These are phyloP conservation scores for Euplexia lucipara DNA, from an alignment of 2,888 invertebrate genomes.

Conservation along the genomic window DNA sequence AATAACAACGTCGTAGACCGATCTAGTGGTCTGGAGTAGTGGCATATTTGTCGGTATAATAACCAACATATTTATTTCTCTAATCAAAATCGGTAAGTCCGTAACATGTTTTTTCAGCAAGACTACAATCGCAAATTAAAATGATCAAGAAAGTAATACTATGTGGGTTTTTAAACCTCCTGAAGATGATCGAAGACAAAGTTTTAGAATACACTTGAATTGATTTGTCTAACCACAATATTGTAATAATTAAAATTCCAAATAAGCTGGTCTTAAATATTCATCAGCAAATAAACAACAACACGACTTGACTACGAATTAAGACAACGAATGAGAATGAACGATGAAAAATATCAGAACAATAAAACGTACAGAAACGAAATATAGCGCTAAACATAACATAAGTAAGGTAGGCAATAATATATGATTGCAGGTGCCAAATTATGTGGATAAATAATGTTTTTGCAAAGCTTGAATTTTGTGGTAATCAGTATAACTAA, in stretches of 20 bases:
- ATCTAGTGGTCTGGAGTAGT: not conserved
- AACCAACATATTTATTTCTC: not conserved
- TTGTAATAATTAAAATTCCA: not conserved
- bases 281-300: not conserved
- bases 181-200: constrained; percentile 1
- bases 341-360: too few relatives aligned
- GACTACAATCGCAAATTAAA: not conserved
- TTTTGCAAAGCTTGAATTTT: not conserved
- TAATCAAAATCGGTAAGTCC: constrained; percentile 31
- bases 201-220: not conserved
- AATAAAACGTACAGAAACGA: too few relatives aligned
- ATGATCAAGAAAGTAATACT: not conserved
- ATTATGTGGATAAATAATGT: constrained; percentile 14
- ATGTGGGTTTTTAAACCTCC: not conserved
- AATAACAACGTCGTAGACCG: not conserved
- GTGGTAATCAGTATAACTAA: constrained; percentile 3
- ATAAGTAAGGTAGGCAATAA: constrained; percentile 27
- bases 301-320: not conserved
- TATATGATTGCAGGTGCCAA: constrained; percentile 21
- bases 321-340: not conserved
- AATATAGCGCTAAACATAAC: not conserved
- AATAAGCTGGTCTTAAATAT: not conserved
- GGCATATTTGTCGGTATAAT: not conserved
- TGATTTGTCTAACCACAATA: too few relatives aligned
- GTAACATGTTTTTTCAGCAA: constrained; percentile 33